phyloP scores from a whole-genome alignment of 2,797 vertebrate species.

The Sebastes minor region DNA sequence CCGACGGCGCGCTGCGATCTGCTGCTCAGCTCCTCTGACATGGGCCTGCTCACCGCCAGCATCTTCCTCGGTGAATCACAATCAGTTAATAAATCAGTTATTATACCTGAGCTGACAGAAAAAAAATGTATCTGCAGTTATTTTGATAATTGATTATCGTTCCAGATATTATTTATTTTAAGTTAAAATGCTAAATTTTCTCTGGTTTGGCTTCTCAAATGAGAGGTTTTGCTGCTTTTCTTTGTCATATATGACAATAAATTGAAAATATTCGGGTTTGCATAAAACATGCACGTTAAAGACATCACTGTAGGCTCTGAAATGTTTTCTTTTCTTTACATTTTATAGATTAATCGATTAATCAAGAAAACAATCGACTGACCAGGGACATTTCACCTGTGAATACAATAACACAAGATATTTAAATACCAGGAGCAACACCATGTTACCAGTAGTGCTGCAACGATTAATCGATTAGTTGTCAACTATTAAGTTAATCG shows the following conservation, averaged over 20 bases:
- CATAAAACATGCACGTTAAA: background rate
- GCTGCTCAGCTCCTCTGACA: conserved; percentile 77
- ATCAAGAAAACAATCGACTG: background rate
- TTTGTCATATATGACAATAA: background rate
- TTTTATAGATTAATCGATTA: background rate
- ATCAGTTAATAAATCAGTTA: background rate
- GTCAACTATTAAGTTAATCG: no score
- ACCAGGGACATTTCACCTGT: background rate
- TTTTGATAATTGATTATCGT: background rate
- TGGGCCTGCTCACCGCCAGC: conserved; percentile 83
- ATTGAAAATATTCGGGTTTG: background rate
- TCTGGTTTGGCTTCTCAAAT: background rate
- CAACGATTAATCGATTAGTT: no score
- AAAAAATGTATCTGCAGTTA: accelerated
- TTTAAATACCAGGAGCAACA: accelerated
- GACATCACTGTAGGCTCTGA: background rate
- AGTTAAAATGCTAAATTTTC: background rate
- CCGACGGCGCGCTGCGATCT: conserved; percentile 80
- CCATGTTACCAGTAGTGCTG: background rate
- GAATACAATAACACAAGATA: background rate
- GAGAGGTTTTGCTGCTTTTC: background rate
- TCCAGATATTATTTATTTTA: background rate
- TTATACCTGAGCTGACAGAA: background rate
- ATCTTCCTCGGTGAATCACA: conserved; percentile 79
- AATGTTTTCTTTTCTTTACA: background rate